Conservation (phyloP, 2,888 invertebrate species). For the Timema cristinae region DNA sequence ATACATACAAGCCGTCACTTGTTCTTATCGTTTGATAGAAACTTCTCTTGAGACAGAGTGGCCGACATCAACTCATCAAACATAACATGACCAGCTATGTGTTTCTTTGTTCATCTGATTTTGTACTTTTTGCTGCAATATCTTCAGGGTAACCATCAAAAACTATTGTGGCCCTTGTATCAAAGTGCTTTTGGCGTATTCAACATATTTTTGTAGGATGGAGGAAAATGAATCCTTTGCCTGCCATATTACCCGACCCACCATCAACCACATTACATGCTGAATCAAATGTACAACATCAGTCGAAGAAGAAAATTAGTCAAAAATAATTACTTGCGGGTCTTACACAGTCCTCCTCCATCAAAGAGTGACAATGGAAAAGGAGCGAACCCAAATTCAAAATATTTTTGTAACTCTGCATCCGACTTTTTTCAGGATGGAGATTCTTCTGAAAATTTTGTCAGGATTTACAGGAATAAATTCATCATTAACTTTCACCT, state of each 20-base stretch:
- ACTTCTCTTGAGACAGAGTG: not conserved
- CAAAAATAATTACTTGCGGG: not conserved
- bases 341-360: not conserved
- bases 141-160: slow-evolving; percentile 2
- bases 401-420: not conserved
- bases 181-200: not conserved
- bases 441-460: not conserved
- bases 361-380: not conserved
- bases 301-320: not conserved
- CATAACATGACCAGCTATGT: not conserved
- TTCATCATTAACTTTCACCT: not conserved
- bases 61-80: not conserved
- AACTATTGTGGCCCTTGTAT: not conserved
- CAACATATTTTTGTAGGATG: not conserved
- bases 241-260: not conserved
- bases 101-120: not conserved
- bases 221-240: not conserved
- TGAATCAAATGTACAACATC: not conserved
- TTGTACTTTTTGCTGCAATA: slow-evolving; percentile 1
- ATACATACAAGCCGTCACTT: not conserved
- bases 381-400: not conserved
- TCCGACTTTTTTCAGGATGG: not conserved
- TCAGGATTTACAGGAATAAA: not conserved
- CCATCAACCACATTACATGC: not conserved
- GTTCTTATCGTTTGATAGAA: not conserved